Conservation (phyloP, 2,797 vertebrate genomes). For the Siniperca obscura region DNA sequence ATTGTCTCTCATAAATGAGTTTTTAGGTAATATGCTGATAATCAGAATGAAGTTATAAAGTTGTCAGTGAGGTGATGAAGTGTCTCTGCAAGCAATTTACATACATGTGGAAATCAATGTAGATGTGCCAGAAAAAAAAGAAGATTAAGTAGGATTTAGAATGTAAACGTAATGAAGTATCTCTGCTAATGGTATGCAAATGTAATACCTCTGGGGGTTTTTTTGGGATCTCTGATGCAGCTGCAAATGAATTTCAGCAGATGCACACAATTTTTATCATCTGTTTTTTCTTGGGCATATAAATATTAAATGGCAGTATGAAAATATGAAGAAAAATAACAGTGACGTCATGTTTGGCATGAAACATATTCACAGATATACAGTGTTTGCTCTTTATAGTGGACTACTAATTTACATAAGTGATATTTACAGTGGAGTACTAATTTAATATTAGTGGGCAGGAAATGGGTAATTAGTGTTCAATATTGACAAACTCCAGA, state of each 20-base stretch:
- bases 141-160: slow-evolving; percentile 37
- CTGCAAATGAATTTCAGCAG: slow-evolving; percentile 27
- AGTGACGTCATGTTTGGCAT: slow-evolving; percentile 3
- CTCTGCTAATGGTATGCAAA: slow-evolving; percentile 33
- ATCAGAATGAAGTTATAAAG: slow-evolving; percentile 60
- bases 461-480: slow-evolving; percentile 17
- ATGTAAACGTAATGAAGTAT: slow-evolving; percentile 56
- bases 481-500: slow-evolving; percentile 19
- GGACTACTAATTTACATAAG: neutral
- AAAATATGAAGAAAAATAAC: neutral
- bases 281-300: neutral
- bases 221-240: slow-evolving; percentile 19
- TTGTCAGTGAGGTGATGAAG: slow-evolving; percentile 63
- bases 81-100: slow-evolving; percentile 57
- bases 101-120: slow-evolving; percentile 51
- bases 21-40: slow-evolving; percentile 69
- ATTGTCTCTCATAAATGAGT: slow-evolving; percentile 65
- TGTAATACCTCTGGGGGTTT: slow-evolving; percentile 20
- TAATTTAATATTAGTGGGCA: slow-evolving; percentile 5
- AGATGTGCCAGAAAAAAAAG: slow-evolving; percentile 18
- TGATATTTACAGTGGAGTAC: slow-evolving; percentile 1
- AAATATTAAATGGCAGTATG: slow-evolving; percentile 8
- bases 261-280: slow-evolving; percentile 10
- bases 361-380: neutral
- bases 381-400: neutral